Evolutionary conservation across 2,113 vertebrate genomes (phyloP), one percentile per base, ranked within the genome.

Genomic region (Proterorhinus semilunaris): DNA sequence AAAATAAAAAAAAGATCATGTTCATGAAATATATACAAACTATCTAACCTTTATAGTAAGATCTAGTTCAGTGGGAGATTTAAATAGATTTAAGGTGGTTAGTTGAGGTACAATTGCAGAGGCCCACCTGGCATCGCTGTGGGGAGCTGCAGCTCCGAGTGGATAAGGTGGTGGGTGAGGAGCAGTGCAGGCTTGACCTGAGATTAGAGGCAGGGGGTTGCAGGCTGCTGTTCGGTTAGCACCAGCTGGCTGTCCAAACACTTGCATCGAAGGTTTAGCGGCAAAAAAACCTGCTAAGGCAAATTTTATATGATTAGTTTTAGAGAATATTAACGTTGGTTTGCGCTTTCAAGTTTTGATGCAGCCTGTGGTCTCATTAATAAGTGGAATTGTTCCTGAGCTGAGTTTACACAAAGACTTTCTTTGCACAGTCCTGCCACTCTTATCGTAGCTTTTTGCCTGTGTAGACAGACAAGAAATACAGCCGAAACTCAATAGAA

Each of bases 71-170:
- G 49, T 43, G 45, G 66, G 44, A 62, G 46, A 50, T n/a, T 63
- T 44, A 63, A 64, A 12, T 2, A 72, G 68, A 47, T 66, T 36
- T 3, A 47, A 68, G 50, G 51, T 61, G 36, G 52, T 74, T 27
- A 52, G 63, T 17, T 53, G 8, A 52, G 51, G 51, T 16, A 55
- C 61, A 48, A 62, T 21, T 61, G 46, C 66, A 48, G 65, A 62
- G 11, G n/a, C 90, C 87, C 80, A 99, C 96, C 96, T 97, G 92
- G 91, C 90, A 81, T 97, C 94, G 57, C 93, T 91, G 80, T 92
- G 85, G 78, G 93, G 92, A 83, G 90, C 83, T 47, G 88, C 89
- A 81, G 91, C 86, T 72, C 86, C 90, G 52, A 91, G 88, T 85
- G 88, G 87, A 82, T 94, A 91, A 82, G 93, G 88, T 55, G 93